Base-by-base conservation (phyloP, 2,888 invertebrate species). In the Drosophila mimica region DNA sequence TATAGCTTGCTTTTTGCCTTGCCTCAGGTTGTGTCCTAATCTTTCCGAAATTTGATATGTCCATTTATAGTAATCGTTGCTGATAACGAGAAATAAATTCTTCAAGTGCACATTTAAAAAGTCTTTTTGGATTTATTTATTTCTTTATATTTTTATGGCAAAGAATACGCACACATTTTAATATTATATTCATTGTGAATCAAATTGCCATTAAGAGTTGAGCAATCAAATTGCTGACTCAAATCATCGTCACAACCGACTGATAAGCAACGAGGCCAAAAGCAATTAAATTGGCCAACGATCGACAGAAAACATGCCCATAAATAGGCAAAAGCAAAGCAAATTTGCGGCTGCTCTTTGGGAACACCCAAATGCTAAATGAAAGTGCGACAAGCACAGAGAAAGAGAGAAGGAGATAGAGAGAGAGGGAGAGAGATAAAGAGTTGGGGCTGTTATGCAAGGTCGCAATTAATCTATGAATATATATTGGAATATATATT, bases 261-360 rank as follows among this genome's bases (percentile, higher is more conserved):
- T 65, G 83, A 83, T 83, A 83, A 83, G 80, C 54, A 83, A 61
- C 33, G 33, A 54, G 53, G n/a, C 52, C 65, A 63, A 65, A 72
- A 28, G 70, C 76, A 70, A 73, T 64, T 43, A 58, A 71, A 66
- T 66, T 67, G 64, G 66, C 54, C 34, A 70, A 49, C 70, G 51
- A 57, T 34, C 61, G 64, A 40, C 57, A 70, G 76, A 82, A 46
- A 46, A 46, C 81, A 85, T 87, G 87, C 67, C 85, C 85, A 87
- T 87, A 85, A 82, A 85, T 84, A 83, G 85, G 81, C 85, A 87
- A 70, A 78, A 80, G 56, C 31, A 33, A 38, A 70, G 70, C 48
- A 63, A 76, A 74, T 65, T 68, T 48, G 65, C 68, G 49, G 43
- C 20, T 25, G 15, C 46, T 46, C 52, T 33, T 56, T 63, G 57